phyloP scores from a whole-genome alignment of 2,888 invertebrate genomes.

The Sturmia bella region DNA sequence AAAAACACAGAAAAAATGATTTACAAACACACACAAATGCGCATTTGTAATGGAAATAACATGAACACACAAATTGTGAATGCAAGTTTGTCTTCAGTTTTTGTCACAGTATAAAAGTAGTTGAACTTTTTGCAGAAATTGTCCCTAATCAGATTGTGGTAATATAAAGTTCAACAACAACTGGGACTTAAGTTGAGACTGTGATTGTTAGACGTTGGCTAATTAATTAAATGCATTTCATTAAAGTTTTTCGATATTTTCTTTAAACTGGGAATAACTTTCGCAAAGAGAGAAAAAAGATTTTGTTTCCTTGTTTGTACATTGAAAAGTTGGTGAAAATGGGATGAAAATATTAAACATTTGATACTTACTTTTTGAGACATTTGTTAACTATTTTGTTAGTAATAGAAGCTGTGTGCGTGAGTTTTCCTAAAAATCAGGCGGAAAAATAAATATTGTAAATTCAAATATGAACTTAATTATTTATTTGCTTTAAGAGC shows the following conservation, averaged over 20 bases:
- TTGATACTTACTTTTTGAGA: slow-evolving; percentile 47
- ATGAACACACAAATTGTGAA: slow-evolving; percentile 11
- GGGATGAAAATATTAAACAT: slow-evolving; percentile 53
- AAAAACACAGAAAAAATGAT: too few species aligned
- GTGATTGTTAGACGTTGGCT: slow-evolving; percentile 67
- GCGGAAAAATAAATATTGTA: too few species aligned
- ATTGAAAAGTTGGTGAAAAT: slow-evolving; percentile 29
- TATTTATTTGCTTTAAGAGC: too few species aligned
- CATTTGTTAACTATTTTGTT: slow-evolving; percentile 18
- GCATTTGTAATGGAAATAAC: too few species aligned
- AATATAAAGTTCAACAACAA: slow-evolving; percentile 64
- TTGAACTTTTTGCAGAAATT: slow-evolving; percentile 44
- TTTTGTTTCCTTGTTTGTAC: not conserved
- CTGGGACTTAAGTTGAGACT: slow-evolving; percentile 56
- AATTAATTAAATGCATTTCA: slow-evolving; percentile 73
- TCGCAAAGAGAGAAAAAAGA: not conserved
- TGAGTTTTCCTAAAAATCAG: too few species aligned
- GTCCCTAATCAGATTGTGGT: slow-evolving; percentile 68
- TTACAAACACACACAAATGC: too few species aligned
- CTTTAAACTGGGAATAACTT: slow-evolving; percentile 11
- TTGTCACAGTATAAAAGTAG: not conserved
- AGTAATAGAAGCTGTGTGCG: not conserved
- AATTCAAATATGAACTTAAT: too few species aligned
- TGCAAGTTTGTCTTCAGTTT: not conserved
- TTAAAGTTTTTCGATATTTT: slow-evolving; percentile 44